phyloP scores from a whole-genome alignment of 2,888 invertebrate species.

The Tinea semifulvella region DNA sequence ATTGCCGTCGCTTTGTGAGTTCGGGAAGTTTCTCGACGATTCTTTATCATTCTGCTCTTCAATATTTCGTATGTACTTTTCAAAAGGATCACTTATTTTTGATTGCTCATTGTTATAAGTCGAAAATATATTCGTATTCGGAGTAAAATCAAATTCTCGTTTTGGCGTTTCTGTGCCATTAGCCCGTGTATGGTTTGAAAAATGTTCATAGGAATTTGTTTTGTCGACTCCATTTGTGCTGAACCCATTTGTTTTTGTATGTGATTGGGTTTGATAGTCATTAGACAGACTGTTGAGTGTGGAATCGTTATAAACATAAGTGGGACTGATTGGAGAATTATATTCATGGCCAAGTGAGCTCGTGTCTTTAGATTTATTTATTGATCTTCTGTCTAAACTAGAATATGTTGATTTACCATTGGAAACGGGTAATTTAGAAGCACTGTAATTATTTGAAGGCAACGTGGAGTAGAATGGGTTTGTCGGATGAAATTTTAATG shows the following conservation, averaged over 20 bases:
- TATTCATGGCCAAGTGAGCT: conserved; percentile 24
- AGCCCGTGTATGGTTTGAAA: not conserved
- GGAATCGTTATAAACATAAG: not conserved
- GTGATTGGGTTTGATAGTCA: not conserved
- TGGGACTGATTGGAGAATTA: not conserved
- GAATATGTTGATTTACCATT: conserved; percentile 41
- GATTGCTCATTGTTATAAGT: conserved; percentile 2
- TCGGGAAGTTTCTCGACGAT: conserved; percentile 33
- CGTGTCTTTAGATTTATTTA: conserved; percentile 37
- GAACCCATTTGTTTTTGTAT: conserved; percentile 11
- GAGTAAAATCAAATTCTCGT: not conserved
- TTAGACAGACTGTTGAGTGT: not conserved
- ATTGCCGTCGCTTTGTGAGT: conserved; percentile 46
- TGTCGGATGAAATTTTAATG: conserved; percentile 51
- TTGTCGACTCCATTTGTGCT: not conserved
- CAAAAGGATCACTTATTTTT: conserved; percentile 35
- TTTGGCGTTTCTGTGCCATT: conserved; percentile 3
- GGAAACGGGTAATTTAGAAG: conserved; percentile 54
- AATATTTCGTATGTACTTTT: conserved; percentile 38
- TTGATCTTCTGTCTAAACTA: conserved; percentile 42
- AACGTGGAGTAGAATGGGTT: conserved; percentile 60
- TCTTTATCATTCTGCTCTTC: conserved; percentile 30
- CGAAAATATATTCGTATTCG: conserved; percentile 11
- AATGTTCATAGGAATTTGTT: not conserved
- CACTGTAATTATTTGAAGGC: conserved; percentile 44